A percentile compares a stretch with the other conserved stretches of the same genome.
Conservation (phyloP, 2,797 vertebrate genomes). For the Potorous gilbertii region DNA sequence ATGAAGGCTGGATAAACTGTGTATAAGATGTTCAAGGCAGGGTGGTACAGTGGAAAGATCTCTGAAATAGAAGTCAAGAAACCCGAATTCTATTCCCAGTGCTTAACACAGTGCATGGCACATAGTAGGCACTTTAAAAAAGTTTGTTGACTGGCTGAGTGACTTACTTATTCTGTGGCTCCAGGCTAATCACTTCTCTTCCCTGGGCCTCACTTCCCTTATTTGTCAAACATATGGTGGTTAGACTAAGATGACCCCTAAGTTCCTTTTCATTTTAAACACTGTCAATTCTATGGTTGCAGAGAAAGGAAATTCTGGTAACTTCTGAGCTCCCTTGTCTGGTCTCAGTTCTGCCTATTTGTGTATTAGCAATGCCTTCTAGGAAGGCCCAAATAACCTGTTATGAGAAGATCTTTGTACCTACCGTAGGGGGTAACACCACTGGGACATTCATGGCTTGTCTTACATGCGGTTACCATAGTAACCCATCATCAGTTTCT, state of each 20-base stretch:
- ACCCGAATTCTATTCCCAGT: background rate
- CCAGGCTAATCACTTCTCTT: background rate
- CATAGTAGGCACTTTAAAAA: background rate
- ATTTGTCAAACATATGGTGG: background rate
- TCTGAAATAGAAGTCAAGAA: background rate
- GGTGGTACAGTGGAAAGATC: background rate
- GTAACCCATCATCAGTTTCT: conserved; percentile 82
- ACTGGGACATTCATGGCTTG: conserved; percentile 74
- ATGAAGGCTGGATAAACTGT: background rate
- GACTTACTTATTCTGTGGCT: background rate
- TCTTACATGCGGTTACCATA: conserved; percentile 82
- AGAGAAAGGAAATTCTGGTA: background rate
- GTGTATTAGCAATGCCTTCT: conserved; percentile 82
- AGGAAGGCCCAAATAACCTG: conserved; percentile 80
- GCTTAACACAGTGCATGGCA: background rate
- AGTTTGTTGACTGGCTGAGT: background rate
- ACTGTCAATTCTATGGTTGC: background rate
- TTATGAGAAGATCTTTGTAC: conserved; percentile 81
- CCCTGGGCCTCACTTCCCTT: background rate
- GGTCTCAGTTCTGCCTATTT: conserved; percentile 49
- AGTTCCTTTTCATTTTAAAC: background rate
- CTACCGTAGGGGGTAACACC: conserved; percentile 62
- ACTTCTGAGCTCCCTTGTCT: background rate
- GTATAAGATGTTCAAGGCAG: background rate
- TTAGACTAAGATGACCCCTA: background rate